These are phyloP conservation scores for Rhineura floridana DNA, from an alignment of 2,113 vertebrate species.

Conservation along the genomic window DNA sequence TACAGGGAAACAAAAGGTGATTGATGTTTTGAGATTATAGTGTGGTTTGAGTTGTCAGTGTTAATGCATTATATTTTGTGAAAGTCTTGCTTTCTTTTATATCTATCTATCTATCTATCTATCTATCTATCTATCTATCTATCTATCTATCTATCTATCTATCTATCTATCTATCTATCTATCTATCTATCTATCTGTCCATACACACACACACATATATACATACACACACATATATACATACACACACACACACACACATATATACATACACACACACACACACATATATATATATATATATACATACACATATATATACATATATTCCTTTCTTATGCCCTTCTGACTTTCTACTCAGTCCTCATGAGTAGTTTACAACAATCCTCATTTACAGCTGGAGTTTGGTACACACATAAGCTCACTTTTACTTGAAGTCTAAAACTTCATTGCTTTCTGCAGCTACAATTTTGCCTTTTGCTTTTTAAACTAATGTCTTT, in stretches of 20 bases:
- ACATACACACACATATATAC: too few species aligned
- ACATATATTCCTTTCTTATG: conserved; percentile 1
- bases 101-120: too few species aligned
- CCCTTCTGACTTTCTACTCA: not conserved
- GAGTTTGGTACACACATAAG: not conserved
- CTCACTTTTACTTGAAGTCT: conserved; percentile 19
- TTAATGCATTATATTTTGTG: not conserved
- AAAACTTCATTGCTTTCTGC: not conserved
- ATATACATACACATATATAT: too few species aligned
- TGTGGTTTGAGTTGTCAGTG: not conserved
- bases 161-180: too few species aligned
- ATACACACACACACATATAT: too few species aligned
- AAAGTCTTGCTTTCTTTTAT: not conserved
- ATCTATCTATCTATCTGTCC: too few species aligned
- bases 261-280: too few species aligned
- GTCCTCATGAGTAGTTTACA: not conserved
- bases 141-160: too few species aligned
- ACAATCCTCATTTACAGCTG: conserved; percentile 2
- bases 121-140: too few species aligned
- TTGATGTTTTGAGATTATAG: not conserved
- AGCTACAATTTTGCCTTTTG: conserved; percentile 16
- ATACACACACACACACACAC: too few species aligned
- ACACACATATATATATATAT: too few species aligned
- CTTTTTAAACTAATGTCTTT: not conserved
- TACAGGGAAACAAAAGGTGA: conserved; percentile 9